Conservation (phyloP, 2,113 vertebrate genomes). For the Salvelinus namaycush region DNA sequence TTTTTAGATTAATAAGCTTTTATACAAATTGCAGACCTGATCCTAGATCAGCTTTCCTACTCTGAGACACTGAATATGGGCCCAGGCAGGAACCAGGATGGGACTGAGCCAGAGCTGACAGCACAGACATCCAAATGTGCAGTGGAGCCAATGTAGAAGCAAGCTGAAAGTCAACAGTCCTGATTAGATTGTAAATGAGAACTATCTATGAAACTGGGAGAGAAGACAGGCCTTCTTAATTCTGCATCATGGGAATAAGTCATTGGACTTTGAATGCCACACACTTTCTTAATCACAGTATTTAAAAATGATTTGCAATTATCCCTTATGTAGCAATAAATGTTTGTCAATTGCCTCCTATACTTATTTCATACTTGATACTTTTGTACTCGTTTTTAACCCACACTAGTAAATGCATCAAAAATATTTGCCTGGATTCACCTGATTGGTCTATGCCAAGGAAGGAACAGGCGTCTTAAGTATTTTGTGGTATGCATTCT, state of each 20-base stretch:
- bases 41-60: too few relatives aligned
- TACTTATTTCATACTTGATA: constrained; percentile 52
- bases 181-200: background rate
- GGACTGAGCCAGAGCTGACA: background rate
- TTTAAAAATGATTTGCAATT: constrained; percentile 13
- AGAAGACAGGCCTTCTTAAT: background rate
- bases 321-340: constrained; percentile 34
- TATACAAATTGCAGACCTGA: too few relatives aligned
- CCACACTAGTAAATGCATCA: constrained; percentile 57
- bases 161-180: background rate
- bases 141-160: constrained; percentile 9
- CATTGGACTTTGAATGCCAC: constrained; percentile 1
- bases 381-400: constrained; percentile 64
- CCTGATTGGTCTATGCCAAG: too few relatives aligned
- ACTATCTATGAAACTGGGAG: constrained; percentile 1
- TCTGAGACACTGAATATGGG: too few relatives aligned
- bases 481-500: constrained; percentile 11
- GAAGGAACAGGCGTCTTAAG: constrained; percentile 19
- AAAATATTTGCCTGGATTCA: constrained; percentile 58
- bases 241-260: constrained; percentile 15
- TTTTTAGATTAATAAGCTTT: too few relatives aligned
- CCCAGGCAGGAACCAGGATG: background rate
- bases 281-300: constrained; percentile 1
- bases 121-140: background rate
- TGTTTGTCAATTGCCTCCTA: constrained; percentile 24